These are phyloP conservation scores for Nesoenas mayeri DNA, from an alignment of 2,113 vertebrate genomes.

Conservation along the genomic window DNA sequence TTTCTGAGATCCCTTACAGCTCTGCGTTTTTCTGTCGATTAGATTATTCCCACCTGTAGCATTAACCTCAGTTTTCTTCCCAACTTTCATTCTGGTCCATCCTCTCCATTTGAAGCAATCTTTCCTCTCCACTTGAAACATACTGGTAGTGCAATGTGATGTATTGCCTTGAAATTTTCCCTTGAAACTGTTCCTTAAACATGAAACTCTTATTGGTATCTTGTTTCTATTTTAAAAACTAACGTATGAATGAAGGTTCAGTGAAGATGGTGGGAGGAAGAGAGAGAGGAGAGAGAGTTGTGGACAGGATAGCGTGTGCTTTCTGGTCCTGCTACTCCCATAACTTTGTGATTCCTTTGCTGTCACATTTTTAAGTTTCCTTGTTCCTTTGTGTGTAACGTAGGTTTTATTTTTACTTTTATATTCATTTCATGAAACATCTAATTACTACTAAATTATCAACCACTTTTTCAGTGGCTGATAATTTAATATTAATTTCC, in stretches of 20 bases:
- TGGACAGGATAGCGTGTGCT: background rate
- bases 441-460: too few relatives aligned
- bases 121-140: background rate
- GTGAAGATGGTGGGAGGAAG: background rate
- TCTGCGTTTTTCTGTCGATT: background rate
- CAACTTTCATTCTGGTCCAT: background rate
- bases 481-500: background rate
- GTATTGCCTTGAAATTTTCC: background rate
- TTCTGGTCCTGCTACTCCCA: background rate
- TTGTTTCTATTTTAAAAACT: background rate
- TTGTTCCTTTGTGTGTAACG: background rate
- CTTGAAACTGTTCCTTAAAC: background rate
- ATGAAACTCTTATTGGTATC: background rate
- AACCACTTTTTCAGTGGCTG: background rate
- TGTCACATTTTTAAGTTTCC: background rate
- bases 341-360: background rate
- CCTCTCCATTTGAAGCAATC: background rate
- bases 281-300: background rate
- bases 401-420: background rate
- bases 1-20: background rate
- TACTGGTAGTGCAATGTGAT: background rate
- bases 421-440: background rate
- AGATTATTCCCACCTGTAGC: background rate
- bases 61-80: background rate
- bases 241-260: background rate